Evolutionary conservation across 2,113 vertebrate genomes (phyloP).

Genomic region (Sceloporus tristichus): DNA sequence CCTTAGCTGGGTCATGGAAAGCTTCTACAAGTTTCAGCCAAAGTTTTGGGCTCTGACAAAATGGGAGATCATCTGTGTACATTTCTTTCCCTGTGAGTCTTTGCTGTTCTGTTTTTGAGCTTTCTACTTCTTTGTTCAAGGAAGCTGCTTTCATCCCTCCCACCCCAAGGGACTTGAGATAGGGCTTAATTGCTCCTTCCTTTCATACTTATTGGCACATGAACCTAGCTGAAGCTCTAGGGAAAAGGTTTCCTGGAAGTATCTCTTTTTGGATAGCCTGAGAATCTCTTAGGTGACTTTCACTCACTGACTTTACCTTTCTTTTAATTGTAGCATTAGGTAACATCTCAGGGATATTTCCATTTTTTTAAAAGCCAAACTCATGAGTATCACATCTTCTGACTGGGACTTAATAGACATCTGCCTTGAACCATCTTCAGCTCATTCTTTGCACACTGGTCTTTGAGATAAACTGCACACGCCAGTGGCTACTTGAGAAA

Average conservation of each 20-base stretch:
- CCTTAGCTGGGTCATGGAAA: neutral
- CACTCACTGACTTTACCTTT: neutral
- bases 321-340: neutral
- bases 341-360: neutral
- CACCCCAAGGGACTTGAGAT: neutral
- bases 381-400: neutral
- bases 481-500: neutral
- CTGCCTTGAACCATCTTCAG: neutral
- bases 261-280: neutral
- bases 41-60: neutral
- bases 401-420: neutral
- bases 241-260: neutral
- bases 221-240: neutral
- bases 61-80: neutral
- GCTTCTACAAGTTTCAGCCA: neutral
- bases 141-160: neutral
- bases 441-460: neutral
- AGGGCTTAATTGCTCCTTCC: constrained; percentile 9
- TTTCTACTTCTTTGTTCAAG: neutral
- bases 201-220: neutral
- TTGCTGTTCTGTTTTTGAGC: neutral
- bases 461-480: neutral
- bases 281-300: neutral
- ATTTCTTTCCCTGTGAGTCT: neutral
- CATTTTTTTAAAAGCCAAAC: neutral